phyloP scores from a whole-genome alignment of 2,113 vertebrate species.

The Syngnathoides biaculeatus region DNA sequence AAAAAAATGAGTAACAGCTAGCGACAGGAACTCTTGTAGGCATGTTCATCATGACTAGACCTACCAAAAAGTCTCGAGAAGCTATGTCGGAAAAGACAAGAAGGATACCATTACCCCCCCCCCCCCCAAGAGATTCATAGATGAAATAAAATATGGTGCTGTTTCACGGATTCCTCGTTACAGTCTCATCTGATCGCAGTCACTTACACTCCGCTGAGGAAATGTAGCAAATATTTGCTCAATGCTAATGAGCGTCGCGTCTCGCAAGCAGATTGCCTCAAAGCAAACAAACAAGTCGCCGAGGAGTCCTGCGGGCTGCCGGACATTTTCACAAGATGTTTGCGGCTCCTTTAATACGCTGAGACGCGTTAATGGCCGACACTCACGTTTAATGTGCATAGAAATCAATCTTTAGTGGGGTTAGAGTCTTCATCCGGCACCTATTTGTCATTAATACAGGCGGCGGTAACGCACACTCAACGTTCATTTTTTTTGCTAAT shows the following conservation, averaged over 20 bases:
- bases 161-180: not conserved
- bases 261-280: not conserved
- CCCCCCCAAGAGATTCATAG: not conserved
- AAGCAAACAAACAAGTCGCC: slow-evolving; percentile 1
- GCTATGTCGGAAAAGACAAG: not conserved
- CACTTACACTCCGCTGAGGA: slow-evolving; percentile 18
- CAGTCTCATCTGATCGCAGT: not conserved
- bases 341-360: not conserved
- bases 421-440: not conserved
- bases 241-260: not conserved
- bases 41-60: not conserved
- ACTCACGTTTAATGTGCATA: not conserved
- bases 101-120: not conserved
- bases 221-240: slow-evolving; percentile 22
- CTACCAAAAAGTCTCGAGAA: not conserved
- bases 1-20: not conserved
- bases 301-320: not conserved
- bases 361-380: not conserved
- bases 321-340: not conserved
- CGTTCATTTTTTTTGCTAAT: not conserved
- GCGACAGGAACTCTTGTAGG: not conserved
- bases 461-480: not conserved
- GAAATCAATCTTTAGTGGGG: not conserved
- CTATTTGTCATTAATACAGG: not conserved
- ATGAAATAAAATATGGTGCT: slow-evolving; percentile 3